Base-by-base conservation (phyloP, 23 tunicate species). In the Ciona savignyi region DNA sequence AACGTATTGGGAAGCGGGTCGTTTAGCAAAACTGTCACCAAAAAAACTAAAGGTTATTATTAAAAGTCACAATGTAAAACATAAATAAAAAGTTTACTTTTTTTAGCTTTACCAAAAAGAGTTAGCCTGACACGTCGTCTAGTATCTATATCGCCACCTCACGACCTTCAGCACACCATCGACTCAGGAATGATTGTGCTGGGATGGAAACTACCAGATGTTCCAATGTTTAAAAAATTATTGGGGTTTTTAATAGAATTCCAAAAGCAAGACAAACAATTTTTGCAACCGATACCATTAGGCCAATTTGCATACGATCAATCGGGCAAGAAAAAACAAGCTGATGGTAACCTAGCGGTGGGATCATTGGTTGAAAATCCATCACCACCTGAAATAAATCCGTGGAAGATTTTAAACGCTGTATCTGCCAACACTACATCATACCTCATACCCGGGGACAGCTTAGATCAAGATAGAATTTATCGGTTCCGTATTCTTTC, bases 31-130 rank as follows among this genome's bases (percentile, higher is more conserved):
- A 76, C 75, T 3, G 51, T 87, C 23, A 48, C 82, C 0, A 74
- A 66, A 6, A 87, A 71, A 71, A 87, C 95, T 42, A 64, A 76
- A 68, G 86, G 95, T 81, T 61, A n/a, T n/a, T n/a, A n/a, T n/a
- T n/a, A n/a, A 20, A 49, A 20, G 20, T 15, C 9, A 11, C 24
- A 9, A 15, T 65, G 24, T 19, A 65, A n/a, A 22, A 25, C 4
- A n/a, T n/a, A n/a, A n/a, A n/a, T n/a, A n/a, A 49, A 49, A 49
- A 15, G 15, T 49, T 34, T 71, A 4, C 23, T 71, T 51, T 51
- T 82, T 82, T 28, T 51, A 82, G 87, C 63, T 29, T 0, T 67
- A 0, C 87, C 87, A 4, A 74, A 74, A n/a, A 32, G 62, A 3
- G 6, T 80, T 19, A n/a, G n/a, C n/a, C 80, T 80, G 0, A 32